Evolutionary conservation across 1,140 invertebrate genomes (phyloP).

Genomic region (Trichonephila clavipes): DNA sequence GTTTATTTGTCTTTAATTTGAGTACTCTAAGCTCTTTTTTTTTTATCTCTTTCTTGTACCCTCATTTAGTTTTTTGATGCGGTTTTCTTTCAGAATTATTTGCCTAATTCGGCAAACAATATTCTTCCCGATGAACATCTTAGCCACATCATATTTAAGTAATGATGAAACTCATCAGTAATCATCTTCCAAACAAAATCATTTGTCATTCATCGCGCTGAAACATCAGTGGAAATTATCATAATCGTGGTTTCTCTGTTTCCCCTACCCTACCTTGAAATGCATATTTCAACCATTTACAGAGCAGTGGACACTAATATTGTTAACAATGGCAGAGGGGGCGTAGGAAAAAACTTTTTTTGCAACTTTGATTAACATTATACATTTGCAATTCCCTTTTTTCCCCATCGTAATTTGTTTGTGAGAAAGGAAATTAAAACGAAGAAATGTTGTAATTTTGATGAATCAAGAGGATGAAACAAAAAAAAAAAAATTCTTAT

Average conservation of each 20-base stretch:
- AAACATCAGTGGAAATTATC: slow-evolving; percentile 61
- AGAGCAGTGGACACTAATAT: not conserved
- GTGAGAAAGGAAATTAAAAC: not conserved
- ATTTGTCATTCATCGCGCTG: slow-evolving; percentile 56
- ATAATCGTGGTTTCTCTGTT: slow-evolving; percentile 49
- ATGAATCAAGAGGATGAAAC: too few species aligned
- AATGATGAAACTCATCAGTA: slow-evolving; percentile 64
- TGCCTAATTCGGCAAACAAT: slow-evolving; percentile 76
- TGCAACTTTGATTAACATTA: too few species aligned
- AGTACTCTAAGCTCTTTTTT: slow-evolving; percentile 58
- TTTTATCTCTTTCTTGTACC: not conserved
- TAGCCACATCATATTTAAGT: slow-evolving; percentile 68
- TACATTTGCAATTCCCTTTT: not conserved
- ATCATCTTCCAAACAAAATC: slow-evolving; percentile 75
- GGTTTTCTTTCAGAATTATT: slow-evolving; percentile 68
- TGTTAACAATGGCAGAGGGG: not conserved
- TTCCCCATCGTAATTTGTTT: not conserved
- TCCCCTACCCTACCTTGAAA: not conserved
- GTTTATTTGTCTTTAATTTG: slow-evolving; percentile 77
- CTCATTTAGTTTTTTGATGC: slow-evolving; percentile 34
- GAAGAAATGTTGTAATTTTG: too few species aligned
- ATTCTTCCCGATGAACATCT: slow-evolving; percentile 57
- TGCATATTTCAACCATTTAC: not conserved
- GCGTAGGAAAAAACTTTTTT: not conserved
- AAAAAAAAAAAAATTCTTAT: too few species aligned